phyloP scores from a whole-genome alignment of 1,140 invertebrate species.

The Apis florea region DNA sequence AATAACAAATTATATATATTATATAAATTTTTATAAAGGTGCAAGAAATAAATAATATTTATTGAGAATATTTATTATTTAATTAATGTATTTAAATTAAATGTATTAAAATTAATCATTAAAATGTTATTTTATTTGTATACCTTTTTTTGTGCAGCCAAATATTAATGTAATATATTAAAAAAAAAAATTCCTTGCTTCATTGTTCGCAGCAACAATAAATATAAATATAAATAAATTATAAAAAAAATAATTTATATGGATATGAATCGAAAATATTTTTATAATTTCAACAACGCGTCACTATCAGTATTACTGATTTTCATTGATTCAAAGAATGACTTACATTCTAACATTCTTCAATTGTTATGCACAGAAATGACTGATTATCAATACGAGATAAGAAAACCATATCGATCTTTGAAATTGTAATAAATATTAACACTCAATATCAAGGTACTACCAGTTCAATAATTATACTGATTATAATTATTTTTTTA shows the following conservation, averaged over 20 bases:
- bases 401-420: background rate
- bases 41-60: background rate
- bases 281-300: slow-evolving; percentile 1
- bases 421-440: background rate
- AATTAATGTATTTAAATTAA: too few relatives aligned
- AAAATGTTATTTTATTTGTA: background rate
- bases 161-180: slow-evolving; percentile 10
- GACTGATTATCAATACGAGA: slow-evolving; percentile 11
- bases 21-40: background rate
- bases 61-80: background rate
- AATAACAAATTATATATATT: background rate
- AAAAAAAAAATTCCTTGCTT: background rate
- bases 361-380: background rate
- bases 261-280: background rate
- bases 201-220: slow-evolving; percentile 5
- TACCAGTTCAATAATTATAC: background rate
- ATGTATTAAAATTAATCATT: background rate
- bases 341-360: slow-evolving; percentile 7
- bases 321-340: background rate
- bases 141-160: slow-evolving; percentile 15
- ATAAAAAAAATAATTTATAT: slow-evolving; percentile 5
- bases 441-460: background rate
- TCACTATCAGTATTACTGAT: background rate
- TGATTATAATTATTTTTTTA: background rate
- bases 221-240: background rate